Evolutionary conservation across 2,888 invertebrate species (phyloP).

Genomic region (Dorcus hopei): DNA sequence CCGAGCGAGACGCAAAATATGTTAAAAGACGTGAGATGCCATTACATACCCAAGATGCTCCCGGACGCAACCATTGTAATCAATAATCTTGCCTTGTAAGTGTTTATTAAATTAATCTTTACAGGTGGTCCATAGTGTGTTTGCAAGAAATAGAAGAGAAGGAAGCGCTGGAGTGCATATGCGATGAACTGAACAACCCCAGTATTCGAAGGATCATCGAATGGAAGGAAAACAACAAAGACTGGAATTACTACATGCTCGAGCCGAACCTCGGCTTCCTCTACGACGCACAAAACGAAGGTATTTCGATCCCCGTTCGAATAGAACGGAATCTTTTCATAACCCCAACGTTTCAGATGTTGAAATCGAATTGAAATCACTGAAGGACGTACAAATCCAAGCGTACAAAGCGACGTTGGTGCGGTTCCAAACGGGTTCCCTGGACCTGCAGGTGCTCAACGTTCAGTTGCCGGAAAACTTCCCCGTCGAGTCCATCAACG

Average conservation of each 20-base stretch:
- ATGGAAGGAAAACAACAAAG: constrained; percentile 62
- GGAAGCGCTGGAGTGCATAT: constrained; percentile 65
- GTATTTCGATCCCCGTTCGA: constrained; percentile 10
- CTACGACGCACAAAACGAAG: constrained; percentile 47
- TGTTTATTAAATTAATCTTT: constrained; percentile 23
- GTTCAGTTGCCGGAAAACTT: constrained; percentile 21
- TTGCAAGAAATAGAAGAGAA: constrained; percentile 70
- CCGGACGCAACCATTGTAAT: no score
- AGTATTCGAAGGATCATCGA: constrained; percentile 60
- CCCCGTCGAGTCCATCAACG: constrained; percentile 5
- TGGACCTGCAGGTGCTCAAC: constrained; percentile 17
- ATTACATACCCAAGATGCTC: no score
- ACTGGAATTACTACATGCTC: constrained; percentile 61
- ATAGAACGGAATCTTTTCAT: background rate
- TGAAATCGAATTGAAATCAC: constrained; percentile 11
- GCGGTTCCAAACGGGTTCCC: constrained; percentile 11
- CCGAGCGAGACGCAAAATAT: no score
- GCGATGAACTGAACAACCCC: constrained; percentile 67
- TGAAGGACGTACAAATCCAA: constrained; percentile 9
- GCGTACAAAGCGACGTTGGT: constrained; percentile 8
- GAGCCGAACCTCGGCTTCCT: constrained; percentile 48
- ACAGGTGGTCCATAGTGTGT: constrained; percentile 69
- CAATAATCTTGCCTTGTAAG: no score
- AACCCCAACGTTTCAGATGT: constrained; percentile 6
- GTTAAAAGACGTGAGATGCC: no score